phyloP scores from a whole-genome alignment of 1,140 invertebrate species.

The Xylocopa sonorina region DNA sequence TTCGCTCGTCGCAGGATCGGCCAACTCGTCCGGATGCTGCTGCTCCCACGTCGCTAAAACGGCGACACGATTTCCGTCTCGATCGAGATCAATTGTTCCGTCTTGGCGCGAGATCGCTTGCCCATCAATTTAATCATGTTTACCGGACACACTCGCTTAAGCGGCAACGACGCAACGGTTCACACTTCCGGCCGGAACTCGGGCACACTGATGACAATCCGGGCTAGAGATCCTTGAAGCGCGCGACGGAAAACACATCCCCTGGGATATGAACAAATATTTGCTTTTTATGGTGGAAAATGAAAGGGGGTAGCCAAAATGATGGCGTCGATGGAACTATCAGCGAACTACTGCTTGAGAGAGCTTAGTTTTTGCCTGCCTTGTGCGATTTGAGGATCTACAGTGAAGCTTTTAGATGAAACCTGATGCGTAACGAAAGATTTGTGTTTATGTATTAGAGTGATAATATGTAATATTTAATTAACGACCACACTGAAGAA shows the following conservation, averaged over 20 bases:
- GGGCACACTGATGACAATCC: not conserved
- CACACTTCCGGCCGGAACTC: not conserved
- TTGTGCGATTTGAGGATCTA: no score
- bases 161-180: not conserved
- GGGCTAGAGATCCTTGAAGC: not conserved
- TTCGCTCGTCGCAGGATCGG: not conserved
- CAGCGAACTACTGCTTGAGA: no score
- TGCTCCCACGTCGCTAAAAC: constrained; percentile 8
- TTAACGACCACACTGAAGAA: no score
- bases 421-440: no score
- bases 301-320: no score
- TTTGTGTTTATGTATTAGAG: no score
- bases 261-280: not conserved
- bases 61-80: constrained; percentile 7
- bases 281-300: not conserved
- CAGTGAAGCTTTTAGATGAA: no score
- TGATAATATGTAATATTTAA: no score
- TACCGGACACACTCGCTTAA: not conserved
- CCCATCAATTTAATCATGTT: not conserved
- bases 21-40: not conserved
- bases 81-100: constrained; percentile 16
- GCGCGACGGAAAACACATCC: not conserved
- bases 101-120: constrained; percentile 10
- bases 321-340: no score
- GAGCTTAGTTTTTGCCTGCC: no score